Evolutionary conservation across 92 coral and sea anemone genomes (phyloP), one percentile per base, ranked within the genome.

Genomic region (Palythoa grandis): DNA sequence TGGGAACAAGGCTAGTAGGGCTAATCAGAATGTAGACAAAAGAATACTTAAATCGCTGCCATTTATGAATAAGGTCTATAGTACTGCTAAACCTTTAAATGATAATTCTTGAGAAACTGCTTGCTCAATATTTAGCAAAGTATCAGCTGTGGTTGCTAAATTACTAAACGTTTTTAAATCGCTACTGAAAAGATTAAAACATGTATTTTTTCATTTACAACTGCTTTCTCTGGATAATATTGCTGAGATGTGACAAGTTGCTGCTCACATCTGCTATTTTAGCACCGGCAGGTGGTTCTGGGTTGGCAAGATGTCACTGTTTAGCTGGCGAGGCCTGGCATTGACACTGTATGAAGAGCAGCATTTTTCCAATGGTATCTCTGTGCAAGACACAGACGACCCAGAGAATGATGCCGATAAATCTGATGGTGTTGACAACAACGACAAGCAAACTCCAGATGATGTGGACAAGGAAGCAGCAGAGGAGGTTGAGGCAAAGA

Each of bases 281-380:
- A 89, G 94, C 52, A 73, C 89, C 72, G 94, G 82, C 25, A 86
- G 63, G 43, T 84, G 90, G 61, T 91, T 82, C 87, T 97, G 98
- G 99, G 94, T 95, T 3, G 95, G 99, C 11, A 93, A 90, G 40
- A 80, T 87, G 20, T 97, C 98, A 11, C 88, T 97, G 78, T 84
- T 74, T 0, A 87, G 96, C 61, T 97, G 99, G 99, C 95, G 92
- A 86, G 87, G 77, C 5, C 85, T 95, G 20, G 99, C 99, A 22
- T 79, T 82, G 72, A 40, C 71, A 39, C 39, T 70, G 29, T 70
- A 77, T 50, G 70, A 89, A 61, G 86, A 71, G 61, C 82, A 76
- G 53, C 77, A 77, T 61, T 16, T 82, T 70, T 76, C 90, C 86
- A 82, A 78, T 84, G 89, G 89, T 73, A n/a, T 76, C 20, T 20